These are phyloP conservation scores for Nemopilema nomurai DNA, from an alignment of 30 jellyfish, hydroid and myxozoan genomes.

Conservation along the genomic window DNA sequence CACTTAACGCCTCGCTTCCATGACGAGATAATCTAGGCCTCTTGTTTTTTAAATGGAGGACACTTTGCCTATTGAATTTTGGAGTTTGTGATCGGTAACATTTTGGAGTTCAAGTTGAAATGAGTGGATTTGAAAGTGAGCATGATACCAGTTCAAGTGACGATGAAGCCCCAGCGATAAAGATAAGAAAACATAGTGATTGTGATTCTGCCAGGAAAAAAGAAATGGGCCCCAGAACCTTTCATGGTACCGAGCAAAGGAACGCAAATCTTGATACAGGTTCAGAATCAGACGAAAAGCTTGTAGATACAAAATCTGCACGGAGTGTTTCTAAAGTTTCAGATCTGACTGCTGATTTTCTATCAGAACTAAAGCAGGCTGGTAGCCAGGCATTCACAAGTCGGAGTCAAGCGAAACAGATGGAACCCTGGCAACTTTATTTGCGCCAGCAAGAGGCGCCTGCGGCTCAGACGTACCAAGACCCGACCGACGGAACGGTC, in stretches of 20 bases:
- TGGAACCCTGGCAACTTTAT: slow-evolving; percentile 73
- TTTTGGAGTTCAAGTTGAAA: neutral
- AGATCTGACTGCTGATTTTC: slow-evolving; percentile 31
- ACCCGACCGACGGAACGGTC: slow-evolving; percentile 98
- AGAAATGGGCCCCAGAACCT: neutral
- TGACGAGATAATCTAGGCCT: neutral
- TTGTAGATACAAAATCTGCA: slow-evolving; percentile 5
- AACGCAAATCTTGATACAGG: neutral
- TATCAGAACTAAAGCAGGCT: slow-evolving; percentile 50
- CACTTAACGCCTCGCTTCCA: neutral
- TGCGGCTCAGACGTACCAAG: slow-evolving; percentile 78
- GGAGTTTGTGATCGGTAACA: neutral
- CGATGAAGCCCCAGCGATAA: slow-evolving; percentile 28
- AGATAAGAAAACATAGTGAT: slow-evolving; percentile 15
- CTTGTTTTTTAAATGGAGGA: neutral
- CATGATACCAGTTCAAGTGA: slow-evolving; percentile 68
- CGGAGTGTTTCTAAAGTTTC: slow-evolving; percentile 13
- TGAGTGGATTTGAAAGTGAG: slow-evolving; percentile 69
- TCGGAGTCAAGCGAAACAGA: neutral
- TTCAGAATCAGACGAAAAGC: slow-evolving; percentile 4
- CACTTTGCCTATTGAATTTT: too few species aligned
- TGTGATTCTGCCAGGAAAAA: neutral
- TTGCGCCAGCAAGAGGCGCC: slow-evolving; percentile 44
- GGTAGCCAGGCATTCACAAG: slow-evolving; percentile 18
- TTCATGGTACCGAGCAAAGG: neutral